phyloP scores from a whole-genome alignment of 2,797 vertebrate genomes.

The Fratercula arctica region DNA sequence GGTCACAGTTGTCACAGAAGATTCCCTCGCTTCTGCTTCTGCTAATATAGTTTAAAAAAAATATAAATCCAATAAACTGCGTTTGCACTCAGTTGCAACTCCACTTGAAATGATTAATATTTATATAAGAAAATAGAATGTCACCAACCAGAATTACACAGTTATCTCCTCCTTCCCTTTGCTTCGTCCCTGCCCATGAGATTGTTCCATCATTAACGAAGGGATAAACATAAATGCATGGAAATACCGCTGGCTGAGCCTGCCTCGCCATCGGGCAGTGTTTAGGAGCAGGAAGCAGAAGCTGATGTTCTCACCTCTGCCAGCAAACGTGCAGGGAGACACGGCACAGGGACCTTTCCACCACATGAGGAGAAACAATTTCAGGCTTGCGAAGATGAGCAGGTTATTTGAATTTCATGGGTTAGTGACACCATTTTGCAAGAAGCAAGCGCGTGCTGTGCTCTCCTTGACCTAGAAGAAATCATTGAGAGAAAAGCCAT shows the following conservation, averaged over 20 bases:
- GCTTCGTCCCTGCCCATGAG: background rate
- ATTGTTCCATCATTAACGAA: background rate
- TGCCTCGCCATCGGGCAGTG: background rate
- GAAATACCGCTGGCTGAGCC: background rate
- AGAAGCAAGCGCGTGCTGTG: background rate
- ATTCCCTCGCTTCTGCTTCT: background rate
- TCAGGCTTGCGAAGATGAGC: background rate
- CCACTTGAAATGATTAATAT: constrained; percentile 2
- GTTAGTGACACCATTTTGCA: background rate
- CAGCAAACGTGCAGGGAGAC: background rate
- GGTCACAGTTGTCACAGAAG: constrained; percentile 48
- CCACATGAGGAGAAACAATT: background rate
- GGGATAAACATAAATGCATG: background rate
- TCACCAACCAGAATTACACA: background rate
- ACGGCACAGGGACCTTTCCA: background rate
- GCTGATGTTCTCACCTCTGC: background rate
- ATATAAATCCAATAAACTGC: background rate
- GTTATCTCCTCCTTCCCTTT: background rate
- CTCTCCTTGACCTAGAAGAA: background rate
- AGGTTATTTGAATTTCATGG: background rate
- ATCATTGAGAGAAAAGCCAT: background rate
- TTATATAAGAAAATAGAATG: background rate
- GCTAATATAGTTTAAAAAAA: background rate
- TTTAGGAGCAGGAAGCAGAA: background rate
- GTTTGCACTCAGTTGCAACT: background rate